A percentile compares a stretch with the other conserved stretches of the same genome.
phyloP scores from a whole-genome alignment of 2,113 vertebrate species.

The Macaca fascicularis region T2T-MFA8v1.1 NC_088381.1:86054001-86054500 shows the following conservation, averaged over 20 bases:
- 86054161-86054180: background rate
- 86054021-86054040: constrained; percentile 20
- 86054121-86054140: background rate
- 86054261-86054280: no score
- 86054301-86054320: background rate
- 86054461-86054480: fast-evolving
- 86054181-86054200: background rate
- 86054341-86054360: no score
- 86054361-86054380: background rate
- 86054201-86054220: fast-evolving
- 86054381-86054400: background rate
- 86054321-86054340: background rate
- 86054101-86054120: background rate
- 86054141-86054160: background rate
- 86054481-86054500: background rate
- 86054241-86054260: fast-evolving
- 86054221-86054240: background rate
- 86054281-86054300: background rate
- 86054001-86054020: background rate
- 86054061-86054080: background rate
- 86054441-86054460: no score
- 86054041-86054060: background rate
- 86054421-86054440: background rate
- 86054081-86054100: background rate
- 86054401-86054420: background rate